phyloP scores from a whole-genome alignment of 2,113 vertebrate genomes.

The Equus przewalskii region DNA sequence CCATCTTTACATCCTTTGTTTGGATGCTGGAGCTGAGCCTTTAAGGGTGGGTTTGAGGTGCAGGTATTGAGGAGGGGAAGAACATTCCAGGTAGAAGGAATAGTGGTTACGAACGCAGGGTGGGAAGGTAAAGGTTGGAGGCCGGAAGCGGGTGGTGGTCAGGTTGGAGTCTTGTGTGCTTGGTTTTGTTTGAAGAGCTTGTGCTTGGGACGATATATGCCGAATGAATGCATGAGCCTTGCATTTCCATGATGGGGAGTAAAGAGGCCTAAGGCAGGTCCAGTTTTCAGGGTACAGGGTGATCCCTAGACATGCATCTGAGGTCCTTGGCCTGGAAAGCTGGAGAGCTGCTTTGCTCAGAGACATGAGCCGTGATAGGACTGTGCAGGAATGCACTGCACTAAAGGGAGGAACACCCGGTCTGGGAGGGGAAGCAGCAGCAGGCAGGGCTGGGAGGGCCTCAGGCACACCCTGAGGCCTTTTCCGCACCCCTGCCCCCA shows the following conservation, averaged over 20 bases:
- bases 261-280: neutral
- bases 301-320: neutral
- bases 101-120: neutral
- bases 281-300: neutral
- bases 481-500: fast-evolving
- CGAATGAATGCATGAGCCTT: neutral
- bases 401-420: neutral
- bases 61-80: neutral
- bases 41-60: neutral
- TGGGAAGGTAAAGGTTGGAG: neutral
- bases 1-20: neutral
- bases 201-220: neutral
- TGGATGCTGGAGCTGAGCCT: neutral
- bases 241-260: neutral
- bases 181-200: neutral
- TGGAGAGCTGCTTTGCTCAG: neutral
- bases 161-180: neutral
- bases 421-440: neutral
- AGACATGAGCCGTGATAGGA: neutral
- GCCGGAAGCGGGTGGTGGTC: neutral
- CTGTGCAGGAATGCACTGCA: neutral
- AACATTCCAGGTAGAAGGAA: neutral
- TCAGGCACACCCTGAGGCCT: neutral
- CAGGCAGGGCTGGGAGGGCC: too few relatives aligned
- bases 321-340: neutral